A percentile compares a stretch with the other conserved stretches of the same genome.
phyloP scores from a whole-genome alignment of 2,888 invertebrate genomes.

The Nemoura dubitans region DNA sequence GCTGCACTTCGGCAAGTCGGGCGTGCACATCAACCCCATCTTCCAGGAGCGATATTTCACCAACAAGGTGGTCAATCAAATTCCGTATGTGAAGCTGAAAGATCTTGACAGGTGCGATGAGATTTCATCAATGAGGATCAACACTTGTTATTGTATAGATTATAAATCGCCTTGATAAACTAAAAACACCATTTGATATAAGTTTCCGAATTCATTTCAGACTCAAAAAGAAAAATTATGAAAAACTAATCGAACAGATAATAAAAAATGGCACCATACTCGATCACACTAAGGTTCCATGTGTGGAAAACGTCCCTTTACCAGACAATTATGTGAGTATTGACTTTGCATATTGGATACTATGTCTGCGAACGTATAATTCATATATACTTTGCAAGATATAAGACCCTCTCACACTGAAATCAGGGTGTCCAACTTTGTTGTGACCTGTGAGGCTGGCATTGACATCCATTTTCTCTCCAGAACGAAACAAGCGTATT shows the following conservation, averaged over 20 bases:
- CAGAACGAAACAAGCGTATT: not conserved
- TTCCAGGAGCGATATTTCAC: slow-evolving; percentile 69
- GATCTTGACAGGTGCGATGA: slow-evolving; percentile 63
- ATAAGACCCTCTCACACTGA: too few species aligned
- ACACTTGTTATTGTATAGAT: not conserved
- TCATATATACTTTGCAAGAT: too few species aligned
- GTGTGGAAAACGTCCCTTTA: slow-evolving; percentile 62
- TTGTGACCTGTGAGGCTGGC: too few species aligned
- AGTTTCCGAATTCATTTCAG: slow-evolving; percentile 56
- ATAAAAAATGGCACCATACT: slow-evolving; percentile 61
- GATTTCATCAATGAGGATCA: too few species aligned
- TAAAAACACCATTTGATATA: too few species aligned
- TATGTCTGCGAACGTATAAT: too few species aligned
- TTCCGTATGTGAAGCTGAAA: slow-evolving; percentile 62
- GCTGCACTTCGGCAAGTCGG: slow-evolving; percentile 68
- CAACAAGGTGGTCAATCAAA: slow-evolving; percentile 65
- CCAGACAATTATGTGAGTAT: slow-evolving; percentile 57
- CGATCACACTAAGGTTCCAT: slow-evolving; percentile 64
- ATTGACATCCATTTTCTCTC: too few species aligned
- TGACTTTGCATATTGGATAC: too few species aligned
- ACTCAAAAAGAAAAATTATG: slow-evolving; percentile 63
- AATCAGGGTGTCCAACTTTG: too few species aligned
- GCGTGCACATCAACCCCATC: slow-evolving; percentile 68
- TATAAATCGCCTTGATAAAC: too few species aligned
- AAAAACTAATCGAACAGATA: slow-evolving; percentile 60